Evolutionary conservation across 2,797 vertebrate genomes (phyloP).

Genomic region (Crotalus adamanteus): DNA sequence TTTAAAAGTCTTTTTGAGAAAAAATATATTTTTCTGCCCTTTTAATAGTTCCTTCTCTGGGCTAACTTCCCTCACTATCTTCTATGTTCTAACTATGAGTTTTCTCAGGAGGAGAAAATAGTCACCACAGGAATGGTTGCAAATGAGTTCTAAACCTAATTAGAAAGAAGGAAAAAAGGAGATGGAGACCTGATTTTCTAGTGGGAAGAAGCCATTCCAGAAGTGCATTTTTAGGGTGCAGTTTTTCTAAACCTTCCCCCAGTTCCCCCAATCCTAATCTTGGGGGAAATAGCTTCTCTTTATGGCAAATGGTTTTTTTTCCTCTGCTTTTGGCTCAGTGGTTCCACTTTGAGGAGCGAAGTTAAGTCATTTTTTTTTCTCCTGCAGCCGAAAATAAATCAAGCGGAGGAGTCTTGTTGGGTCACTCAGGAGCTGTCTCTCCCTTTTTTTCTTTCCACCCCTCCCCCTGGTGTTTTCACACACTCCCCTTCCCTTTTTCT

Average conservation of each 20-base stretch:
- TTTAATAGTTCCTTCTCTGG: too few species aligned
- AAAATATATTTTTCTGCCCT: too few species aligned
- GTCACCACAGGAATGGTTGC: neutral
- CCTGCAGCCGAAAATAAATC: constrained; percentile 13
- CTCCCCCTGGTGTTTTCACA: neutral
- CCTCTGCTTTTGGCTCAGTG: constrained; percentile 28
- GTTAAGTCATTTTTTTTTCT: constrained; percentile 22
- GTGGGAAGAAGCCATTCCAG: constrained; percentile 34
- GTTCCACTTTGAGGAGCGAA: constrained; percentile 39
- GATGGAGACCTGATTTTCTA: neutral
- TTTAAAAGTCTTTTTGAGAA: too few species aligned
- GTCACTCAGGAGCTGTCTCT: constrained; percentile 51
- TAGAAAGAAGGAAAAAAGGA: neutral
- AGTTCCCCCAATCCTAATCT: constrained; percentile 10
- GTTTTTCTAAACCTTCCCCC: constrained; percentile 21
- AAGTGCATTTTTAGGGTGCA: constrained; percentile 26
- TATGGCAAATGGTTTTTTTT: constrained; percentile 3
- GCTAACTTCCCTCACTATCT: too few species aligned
- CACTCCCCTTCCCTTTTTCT: constrained; percentile 3
- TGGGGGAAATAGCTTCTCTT: constrained; percentile 27
- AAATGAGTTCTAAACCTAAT: too few species aligned
- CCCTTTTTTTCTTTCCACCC: too few species aligned
- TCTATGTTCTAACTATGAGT: neutral
- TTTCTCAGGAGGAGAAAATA: neutral
- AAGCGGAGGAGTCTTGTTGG: constrained; percentile 45